These are phyloP conservation scores for Phaonia tiefii DNA, from an alignment of 2,888 invertebrate species.

Conservation along the genomic window DNA sequence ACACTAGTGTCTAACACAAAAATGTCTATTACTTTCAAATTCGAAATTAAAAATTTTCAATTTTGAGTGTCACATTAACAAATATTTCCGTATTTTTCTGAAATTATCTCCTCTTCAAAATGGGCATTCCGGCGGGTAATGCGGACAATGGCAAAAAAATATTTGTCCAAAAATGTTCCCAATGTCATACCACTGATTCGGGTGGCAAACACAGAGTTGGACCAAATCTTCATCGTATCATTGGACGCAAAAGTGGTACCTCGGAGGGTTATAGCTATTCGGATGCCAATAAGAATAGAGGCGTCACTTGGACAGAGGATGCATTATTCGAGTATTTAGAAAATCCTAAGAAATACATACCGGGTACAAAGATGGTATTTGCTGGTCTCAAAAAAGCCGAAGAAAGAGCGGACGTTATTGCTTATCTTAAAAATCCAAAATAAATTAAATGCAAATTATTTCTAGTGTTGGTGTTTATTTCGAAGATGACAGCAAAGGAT, in stretches of 20 bases:
- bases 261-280: constrained; percentile 94
- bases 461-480: no score
- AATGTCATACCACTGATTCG: constrained; percentile 96
- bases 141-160: constrained; percentile 98
- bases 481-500: no score
- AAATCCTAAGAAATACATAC: constrained; percentile 99
- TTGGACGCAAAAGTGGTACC: constrained; percentile 97
- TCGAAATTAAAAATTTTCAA: no score
- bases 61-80: no score
- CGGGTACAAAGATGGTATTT: constrained; percentile 99
- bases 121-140: constrained; percentile 93
- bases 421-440: constrained; percentile 86
- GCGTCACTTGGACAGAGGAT: constrained; percentile 96
- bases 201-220: constrained; percentile 98
- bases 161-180: constrained; percentile 96
- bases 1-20: no score
- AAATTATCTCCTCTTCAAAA: constrained; percentile 74
- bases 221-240: constrained; percentile 94
- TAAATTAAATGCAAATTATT: constrained; percentile 66
- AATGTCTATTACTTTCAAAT: no score
- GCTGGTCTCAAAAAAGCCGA: constrained; percentile 97
- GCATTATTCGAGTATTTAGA: constrained; percentile 97
- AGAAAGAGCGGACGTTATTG: constrained; percentile 96
- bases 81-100: no score
- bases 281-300: constrained; percentile 96